phyloP scores from a whole-genome alignment of 2,888 invertebrate species.

The Pimpla rufipes region DNA sequence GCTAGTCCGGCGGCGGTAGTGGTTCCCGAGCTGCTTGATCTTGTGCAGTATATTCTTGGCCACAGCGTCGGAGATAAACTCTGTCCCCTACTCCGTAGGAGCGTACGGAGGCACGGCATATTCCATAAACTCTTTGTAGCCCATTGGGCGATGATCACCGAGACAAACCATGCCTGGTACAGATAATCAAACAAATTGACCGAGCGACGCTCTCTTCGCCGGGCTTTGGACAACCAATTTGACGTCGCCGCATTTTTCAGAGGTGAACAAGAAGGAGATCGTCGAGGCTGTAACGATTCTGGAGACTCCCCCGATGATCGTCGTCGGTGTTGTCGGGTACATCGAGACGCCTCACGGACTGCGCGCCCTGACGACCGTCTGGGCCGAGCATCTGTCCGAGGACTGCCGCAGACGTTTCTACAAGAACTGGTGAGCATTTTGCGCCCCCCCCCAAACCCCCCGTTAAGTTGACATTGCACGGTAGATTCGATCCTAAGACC shows the following conservation, averaged over 20 bases:
- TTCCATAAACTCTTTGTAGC: constrained; percentile 92
- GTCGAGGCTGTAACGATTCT: constrained; percentile 99
- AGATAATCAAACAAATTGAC: constrained; percentile 77
- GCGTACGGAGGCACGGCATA: constrained; percentile 89
- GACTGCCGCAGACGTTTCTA: constrained; percentile 99
- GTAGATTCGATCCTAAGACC: constrained; percentile 13
- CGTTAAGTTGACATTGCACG: not conserved
- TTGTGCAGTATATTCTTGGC: constrained; percentile 87
- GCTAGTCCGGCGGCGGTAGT: constrained; percentile 77
- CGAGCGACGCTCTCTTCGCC: not conserved
- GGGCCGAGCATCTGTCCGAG: constrained; percentile 99
- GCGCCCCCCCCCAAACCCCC: no score
- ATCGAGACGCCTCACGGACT: constrained; percentile 99
- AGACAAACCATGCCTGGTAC: constrained; percentile 91
- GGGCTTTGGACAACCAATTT: not conserved
- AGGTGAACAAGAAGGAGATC: constrained; percentile 99
- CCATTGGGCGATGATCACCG: constrained; percentile 89
- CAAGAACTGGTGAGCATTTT: constrained; percentile 97
- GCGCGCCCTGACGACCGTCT: constrained; percentile 97
- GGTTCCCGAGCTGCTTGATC: constrained; percentile 82
- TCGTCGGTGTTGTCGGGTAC: constrained; percentile 99
- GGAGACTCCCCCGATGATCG: constrained; percentile 99
- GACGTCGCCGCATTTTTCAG: constrained; percentile 86
- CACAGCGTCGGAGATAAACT: constrained; percentile 89
- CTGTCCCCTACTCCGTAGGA: constrained; percentile 86